A percentile compares a stretch with the other conserved stretches of the same genome.
These are phyloP conservation scores for Rhabdomys pumilio DNA, from an alignment of 2,797 vertebrate genomes.

Conservation along the genomic window DNA sequence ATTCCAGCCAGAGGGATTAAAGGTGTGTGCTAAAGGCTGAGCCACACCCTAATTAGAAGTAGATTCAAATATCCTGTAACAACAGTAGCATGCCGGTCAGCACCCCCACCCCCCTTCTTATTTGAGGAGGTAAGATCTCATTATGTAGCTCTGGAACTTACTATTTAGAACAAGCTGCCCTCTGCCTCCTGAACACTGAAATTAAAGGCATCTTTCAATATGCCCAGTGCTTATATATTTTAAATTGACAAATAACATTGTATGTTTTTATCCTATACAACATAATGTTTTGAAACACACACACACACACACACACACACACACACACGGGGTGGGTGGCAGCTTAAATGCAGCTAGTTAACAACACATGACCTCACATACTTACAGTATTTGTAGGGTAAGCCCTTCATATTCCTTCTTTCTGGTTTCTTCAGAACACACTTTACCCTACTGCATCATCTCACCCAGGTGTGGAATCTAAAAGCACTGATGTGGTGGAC, in stretches of 20 bases:
- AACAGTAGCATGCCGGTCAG: no score
- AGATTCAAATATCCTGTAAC: no score
- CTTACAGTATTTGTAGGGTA: neutral
- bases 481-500: neutral
- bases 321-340: neutral
- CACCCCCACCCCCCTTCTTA: neutral
- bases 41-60: no score
- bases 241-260: neutral
- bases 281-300: neutral
- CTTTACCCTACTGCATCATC: neutral
- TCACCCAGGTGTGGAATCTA: neutral
- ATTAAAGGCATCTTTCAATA: neutral
- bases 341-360: neutral
- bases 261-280: neutral
- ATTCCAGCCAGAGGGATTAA: no score
- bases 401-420: neutral
- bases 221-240: neutral
- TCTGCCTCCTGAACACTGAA: neutral
- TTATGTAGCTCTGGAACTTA: neutral
- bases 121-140: neutral
- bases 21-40: no score
- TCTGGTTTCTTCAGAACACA: neutral
- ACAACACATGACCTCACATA: neutral
- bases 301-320: neutral
- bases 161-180: neutral